These are phyloP conservation scores for Acipenser transmontanus DNA, from an alignment of 2,797 vertebrate genomes.

Conservation along the genomic window DNA sequence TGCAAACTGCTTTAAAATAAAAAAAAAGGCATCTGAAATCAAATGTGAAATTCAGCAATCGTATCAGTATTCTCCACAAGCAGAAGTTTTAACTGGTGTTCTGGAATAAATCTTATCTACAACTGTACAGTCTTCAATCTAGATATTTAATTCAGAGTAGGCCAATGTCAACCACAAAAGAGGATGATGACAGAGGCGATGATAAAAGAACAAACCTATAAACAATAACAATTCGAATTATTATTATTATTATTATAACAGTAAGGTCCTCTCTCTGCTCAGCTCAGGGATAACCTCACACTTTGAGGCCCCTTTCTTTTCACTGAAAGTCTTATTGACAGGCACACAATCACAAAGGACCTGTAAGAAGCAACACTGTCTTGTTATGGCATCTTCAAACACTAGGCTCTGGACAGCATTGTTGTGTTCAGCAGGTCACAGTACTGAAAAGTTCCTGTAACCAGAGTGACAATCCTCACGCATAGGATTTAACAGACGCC, in stretches of 20 bases:
- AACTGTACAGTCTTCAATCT: slow-evolving; percentile 32
- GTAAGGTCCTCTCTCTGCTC: slow-evolving; percentile 23
- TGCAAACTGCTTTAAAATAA: too few species aligned
- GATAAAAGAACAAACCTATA: slow-evolving; percentile 18
- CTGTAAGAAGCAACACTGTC: too few species aligned
- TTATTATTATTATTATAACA: slow-evolving; percentile 31
- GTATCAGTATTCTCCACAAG: slow-evolving; percentile 7
- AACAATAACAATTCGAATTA: slow-evolving; percentile 27
- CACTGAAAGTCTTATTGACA: too few species aligned
- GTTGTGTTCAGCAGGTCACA: too few species aligned
- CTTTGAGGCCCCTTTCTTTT: slow-evolving; percentile 25
- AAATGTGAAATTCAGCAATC: too few species aligned
- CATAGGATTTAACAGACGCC: slow-evolving; percentile 60
- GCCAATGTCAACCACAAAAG: slow-evolving; percentile 15
- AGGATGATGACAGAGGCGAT: slow-evolving; percentile 13
- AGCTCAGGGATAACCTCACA: slow-evolving; percentile 27
- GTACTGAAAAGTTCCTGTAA: too few species aligned
- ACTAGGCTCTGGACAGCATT: too few species aligned
- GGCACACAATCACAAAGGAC: too few species aligned
- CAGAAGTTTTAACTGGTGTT: slow-evolving; percentile 20
- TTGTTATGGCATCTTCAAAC: too few species aligned
- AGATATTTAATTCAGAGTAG: slow-evolving; percentile 13
- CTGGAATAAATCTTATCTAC: slow-evolving; percentile 23
- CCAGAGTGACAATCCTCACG: slow-evolving; percentile 38
- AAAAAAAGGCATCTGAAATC: too few species aligned